Percentiles rank a stretch among this genome's conserved stretches.
phyloP scores from a whole-genome alignment of 2,113 vertebrate genomes.

The Syrrhaptes paradoxus region DNA sequence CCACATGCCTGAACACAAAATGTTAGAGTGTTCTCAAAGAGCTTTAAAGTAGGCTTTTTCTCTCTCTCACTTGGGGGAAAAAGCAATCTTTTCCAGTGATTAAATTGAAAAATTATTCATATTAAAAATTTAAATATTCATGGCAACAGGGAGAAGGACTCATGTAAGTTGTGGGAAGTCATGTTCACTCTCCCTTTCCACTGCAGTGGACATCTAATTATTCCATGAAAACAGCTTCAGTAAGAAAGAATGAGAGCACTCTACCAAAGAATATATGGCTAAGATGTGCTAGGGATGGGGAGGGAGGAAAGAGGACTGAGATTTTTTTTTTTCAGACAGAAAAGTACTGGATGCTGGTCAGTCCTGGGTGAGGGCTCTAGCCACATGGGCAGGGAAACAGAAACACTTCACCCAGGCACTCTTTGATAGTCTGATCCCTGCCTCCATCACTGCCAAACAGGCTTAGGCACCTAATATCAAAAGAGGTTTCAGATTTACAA shows the following conservation, averaged over 20 bases:
- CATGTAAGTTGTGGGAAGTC: not conserved
- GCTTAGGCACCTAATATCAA: not conserved
- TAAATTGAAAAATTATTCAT: not conserved
- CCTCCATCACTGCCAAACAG: not conserved
- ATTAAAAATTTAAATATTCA: constrained; percentile 26
- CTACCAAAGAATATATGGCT: not conserved
- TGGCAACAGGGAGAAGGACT: not conserved
- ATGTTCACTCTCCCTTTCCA: not conserved
- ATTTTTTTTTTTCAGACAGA: not conserved
- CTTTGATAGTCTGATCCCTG: not conserved
- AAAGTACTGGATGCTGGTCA: not conserved
- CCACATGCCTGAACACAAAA: not conserved
- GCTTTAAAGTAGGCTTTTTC: not conserved
- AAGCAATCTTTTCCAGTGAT: not conserved
- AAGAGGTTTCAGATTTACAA: not conserved
- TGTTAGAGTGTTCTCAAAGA: not conserved
- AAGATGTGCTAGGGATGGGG: not conserved
- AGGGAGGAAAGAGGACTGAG: not conserved
- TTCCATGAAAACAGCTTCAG: not conserved
- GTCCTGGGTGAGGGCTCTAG: not conserved
- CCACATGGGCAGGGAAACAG: not conserved
- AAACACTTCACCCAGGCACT: not conserved
- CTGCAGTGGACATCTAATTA: not conserved
- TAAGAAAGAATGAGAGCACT: not conserved
- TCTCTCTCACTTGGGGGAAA: not conserved